Evolutionary conservation across 2,888 invertebrate species (phyloP).

Genomic region (Cordilura impudica): DNA sequence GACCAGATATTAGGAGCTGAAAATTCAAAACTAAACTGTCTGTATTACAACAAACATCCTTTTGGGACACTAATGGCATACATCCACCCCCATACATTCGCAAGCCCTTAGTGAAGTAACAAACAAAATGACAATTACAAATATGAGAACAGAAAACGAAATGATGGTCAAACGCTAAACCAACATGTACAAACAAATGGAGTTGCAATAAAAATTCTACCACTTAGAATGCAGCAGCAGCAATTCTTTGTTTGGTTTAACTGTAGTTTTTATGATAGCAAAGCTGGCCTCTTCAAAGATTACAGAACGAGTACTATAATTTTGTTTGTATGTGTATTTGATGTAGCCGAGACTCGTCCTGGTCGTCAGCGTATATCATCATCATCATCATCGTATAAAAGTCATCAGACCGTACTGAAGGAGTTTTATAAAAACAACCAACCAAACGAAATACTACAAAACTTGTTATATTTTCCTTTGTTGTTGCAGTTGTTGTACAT

Average conservation of each 20-base stretch:
- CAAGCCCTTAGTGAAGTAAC: constrained; percentile 30
- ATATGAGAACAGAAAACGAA: constrained; percentile 19
- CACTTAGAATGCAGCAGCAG: constrained; percentile 43
- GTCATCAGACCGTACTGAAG: constrained; percentile 43
- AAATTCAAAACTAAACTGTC: constrained; percentile 1
- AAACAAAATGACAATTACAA: constrained; percentile 56
- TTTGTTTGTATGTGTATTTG: neutral
- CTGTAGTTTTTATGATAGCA: neutral
- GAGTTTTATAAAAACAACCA: constrained; percentile 28
- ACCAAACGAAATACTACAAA: constrained; percentile 22
- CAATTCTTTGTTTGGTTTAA: constrained; percentile 9
- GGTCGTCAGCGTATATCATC: constrained; percentile 11
- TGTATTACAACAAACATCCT: constrained; percentile 27
- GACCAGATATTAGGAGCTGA: constrained; percentile 9
- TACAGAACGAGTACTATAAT: neutral
- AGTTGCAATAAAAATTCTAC: constrained; percentile 25
- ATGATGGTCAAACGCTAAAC: constrained; percentile 35
- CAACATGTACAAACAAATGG: neutral
- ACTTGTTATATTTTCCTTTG: constrained; percentile 20
- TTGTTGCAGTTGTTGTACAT: constrained; percentile 9
- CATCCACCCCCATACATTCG: neutral
- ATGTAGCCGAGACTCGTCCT: neutral
- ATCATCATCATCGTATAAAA: constrained; percentile 28
- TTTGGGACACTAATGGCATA: constrained; percentile 19
- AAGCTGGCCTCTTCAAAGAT: neutral